Percentiles rank a stretch among this genome's conserved stretches.
Conservation (phyloP, 2,113 vertebrate genomes). For the Colossoma macropomum region DNA sequence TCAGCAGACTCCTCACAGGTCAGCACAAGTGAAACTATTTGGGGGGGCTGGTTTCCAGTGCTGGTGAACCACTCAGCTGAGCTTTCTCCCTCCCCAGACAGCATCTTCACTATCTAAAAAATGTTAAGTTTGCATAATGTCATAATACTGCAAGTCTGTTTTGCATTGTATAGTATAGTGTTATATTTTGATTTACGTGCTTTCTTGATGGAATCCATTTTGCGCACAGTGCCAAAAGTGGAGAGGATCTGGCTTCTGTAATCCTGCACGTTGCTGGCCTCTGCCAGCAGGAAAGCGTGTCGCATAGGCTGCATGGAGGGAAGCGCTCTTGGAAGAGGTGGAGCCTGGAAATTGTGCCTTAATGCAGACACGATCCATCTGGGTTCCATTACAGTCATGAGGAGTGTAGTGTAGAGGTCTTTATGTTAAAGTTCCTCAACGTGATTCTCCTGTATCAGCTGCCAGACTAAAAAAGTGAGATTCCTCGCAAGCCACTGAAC, state of each 20-base stretch:
- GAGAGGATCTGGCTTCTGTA: constrained; percentile 41
- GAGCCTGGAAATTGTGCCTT: too few relatives aligned
- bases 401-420: too few relatives aligned
- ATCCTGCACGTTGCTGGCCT: constrained; percentile 27
- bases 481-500: too few relatives aligned
- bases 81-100: constrained; percentile 29
- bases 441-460: too few relatives aligned
- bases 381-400: too few relatives aligned
- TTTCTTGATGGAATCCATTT: constrained; percentile 49
- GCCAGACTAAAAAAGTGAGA: too few relatives aligned
- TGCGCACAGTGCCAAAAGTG: constrained; percentile 39
- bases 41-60: constrained; percentile 38
- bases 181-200: neutral
- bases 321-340: too few relatives aligned
- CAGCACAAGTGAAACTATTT: constrained; percentile 44
- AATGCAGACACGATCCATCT: too few relatives aligned
- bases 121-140: neutral
- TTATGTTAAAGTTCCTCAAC: too few relatives aligned
- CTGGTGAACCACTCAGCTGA: constrained; percentile 37
- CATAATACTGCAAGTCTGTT: too few relatives aligned
- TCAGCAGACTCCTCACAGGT: constrained; percentile 36
- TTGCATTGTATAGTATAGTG: too few relatives aligned
- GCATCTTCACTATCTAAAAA: constrained; percentile 32
- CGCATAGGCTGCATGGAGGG: constrained; percentile 25
- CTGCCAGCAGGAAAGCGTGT: constrained; percentile 29